Evolutionary conservation across 2,888 invertebrate species (phyloP).

Genomic region (Drosophila nr. perissopoda): DNA sequence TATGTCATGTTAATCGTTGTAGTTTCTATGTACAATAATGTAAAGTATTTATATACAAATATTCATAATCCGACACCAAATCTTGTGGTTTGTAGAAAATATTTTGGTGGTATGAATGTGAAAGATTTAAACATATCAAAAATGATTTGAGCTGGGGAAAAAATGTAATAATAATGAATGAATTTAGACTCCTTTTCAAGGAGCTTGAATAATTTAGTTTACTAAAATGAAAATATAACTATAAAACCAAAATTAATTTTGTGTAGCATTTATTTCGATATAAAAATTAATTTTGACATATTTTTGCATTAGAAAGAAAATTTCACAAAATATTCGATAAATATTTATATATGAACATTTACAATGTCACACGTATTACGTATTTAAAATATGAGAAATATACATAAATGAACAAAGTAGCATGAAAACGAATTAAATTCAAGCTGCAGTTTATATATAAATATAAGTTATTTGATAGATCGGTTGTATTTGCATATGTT

Average conservation of each 20-base stretch:
- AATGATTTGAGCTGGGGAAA: background rate
- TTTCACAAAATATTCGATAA: background rate
- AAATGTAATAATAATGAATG: background rate
- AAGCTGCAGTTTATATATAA: constrained; percentile 10
- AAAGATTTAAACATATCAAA: background rate
- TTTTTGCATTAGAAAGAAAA: background rate
- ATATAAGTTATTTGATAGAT: constrained; percentile 18
- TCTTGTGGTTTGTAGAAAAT: background rate
- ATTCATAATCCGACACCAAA: background rate
- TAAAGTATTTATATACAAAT: constrained; percentile 11
- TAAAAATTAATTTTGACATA: background rate
- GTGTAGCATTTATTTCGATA: constrained; percentile 23
- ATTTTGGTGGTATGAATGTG: background rate
- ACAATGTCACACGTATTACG: constrained; percentile 2
- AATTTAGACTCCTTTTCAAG: background rate
- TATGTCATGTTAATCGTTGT: background rate
- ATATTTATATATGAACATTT: constrained; percentile 17
- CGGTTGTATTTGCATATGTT: constrained; percentile 52
- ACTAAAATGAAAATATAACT: background rate
- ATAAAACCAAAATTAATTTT: constrained; percentile 4
- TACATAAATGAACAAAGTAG: background rate
- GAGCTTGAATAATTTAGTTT: background rate
- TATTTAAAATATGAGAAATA: background rate
- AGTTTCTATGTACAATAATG: constrained; percentile 26
- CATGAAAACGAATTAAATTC: constrained; percentile 7